These are phyloP conservation scores for Hozukius guyotensis DNA, from an alignment of 2,797 vertebrate genomes.

Conservation along the genomic window DNA sequence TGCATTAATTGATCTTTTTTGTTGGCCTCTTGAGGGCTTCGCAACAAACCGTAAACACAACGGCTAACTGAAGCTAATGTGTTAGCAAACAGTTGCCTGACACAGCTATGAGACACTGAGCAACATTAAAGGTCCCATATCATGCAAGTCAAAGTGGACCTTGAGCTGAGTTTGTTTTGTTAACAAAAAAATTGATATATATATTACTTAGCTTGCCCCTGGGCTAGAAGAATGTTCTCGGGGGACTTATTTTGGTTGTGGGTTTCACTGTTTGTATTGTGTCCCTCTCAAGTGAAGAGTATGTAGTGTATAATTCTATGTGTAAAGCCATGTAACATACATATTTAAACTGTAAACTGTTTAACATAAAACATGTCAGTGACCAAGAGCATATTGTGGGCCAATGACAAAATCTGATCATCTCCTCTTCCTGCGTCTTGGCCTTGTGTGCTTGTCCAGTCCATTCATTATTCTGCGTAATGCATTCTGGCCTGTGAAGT, in stretches of 20 bases:
- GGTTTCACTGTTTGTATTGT: background rate
- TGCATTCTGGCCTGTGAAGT: slow-evolving; percentile 44
- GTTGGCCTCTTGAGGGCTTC: no score
- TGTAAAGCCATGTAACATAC: background rate
- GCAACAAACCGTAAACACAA: no score
- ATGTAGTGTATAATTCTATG: background rate
- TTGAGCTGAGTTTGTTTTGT: background rate
- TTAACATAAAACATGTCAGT: background rate
- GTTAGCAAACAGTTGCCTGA: no score
- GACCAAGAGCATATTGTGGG: background rate
- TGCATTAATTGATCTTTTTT: background rate
- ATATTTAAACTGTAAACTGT: background rate
- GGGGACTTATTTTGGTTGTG: background rate
- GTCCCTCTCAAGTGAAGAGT: background rate
- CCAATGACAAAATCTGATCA: slow-evolving; percentile 8
- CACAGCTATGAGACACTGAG: no score
- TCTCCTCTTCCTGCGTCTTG: slow-evolving; percentile 25
- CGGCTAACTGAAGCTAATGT: no score
- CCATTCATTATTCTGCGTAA: slow-evolving; percentile 55
- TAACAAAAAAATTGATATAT: background rate
- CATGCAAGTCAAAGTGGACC: background rate
- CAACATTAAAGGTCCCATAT: no score
- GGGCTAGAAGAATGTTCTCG: background rate
- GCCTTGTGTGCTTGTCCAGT: slow-evolving; percentile 25
- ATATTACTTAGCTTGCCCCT: background rate